phyloP scores from a whole-genome alignment of 2,113 vertebrate genomes.

The Nesogale talazaci region DNA sequence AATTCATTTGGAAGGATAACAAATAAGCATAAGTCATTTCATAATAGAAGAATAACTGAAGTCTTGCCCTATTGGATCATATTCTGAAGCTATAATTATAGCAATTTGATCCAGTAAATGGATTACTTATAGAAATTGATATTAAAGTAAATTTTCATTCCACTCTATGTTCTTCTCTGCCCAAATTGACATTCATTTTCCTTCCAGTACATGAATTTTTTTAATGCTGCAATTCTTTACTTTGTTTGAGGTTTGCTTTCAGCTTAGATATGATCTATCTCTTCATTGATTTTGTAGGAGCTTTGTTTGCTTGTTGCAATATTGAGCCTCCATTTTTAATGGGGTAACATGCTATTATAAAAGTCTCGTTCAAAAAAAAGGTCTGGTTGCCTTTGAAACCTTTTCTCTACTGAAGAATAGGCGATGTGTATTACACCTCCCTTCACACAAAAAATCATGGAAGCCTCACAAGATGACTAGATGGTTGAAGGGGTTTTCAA shows the following conservation, averaged over 20 bases:
- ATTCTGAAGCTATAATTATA: not conserved
- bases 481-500: not conserved
- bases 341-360: not conserved
- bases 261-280: not conserved
- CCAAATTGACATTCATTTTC: not conserved
- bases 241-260: not conserved
- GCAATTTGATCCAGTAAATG: not conserved
- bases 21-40: not conserved
- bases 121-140: not conserved
- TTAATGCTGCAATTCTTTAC: not conserved
- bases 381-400: conserved; percentile 3
- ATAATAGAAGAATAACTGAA: not conserved
- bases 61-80: not conserved
- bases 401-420: not conserved
- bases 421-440: not conserved
- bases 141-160: not conserved
- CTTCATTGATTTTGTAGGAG: not conserved
- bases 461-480: not conserved
- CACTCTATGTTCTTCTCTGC: not conserved
- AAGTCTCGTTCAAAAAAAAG: no score
- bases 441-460: not conserved
- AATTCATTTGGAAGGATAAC: not conserved
- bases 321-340: not conserved
- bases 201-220: not conserved
- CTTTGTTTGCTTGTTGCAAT: no score